Conservation (phyloP, 2,888 invertebrate genomes). For the Ischnus inquisitorius region DNA sequence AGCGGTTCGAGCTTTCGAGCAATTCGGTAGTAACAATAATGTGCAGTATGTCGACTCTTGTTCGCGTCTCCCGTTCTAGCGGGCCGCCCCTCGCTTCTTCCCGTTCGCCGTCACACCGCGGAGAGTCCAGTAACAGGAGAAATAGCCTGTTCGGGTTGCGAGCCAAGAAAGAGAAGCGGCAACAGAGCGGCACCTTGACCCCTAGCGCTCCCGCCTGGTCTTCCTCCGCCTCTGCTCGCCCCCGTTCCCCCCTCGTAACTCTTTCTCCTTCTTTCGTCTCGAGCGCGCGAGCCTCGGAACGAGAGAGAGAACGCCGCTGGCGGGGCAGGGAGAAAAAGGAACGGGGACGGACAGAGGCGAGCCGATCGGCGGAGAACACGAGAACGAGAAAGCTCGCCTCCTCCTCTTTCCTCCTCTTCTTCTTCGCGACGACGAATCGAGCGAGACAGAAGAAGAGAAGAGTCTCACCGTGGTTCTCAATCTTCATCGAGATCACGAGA, state of each 20-base stretch:
- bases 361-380: slow-evolving; percentile 44
- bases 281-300: slow-evolving; percentile 14
- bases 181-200: slow-evolving; percentile 79
- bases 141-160: slow-evolving; percentile 69
- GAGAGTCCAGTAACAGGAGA: slow-evolving; percentile 58
- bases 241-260: slow-evolving; percentile 25
- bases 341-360: slow-evolving; percentile 58
- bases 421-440: slow-evolving; percentile 26
- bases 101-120: slow-evolving; percentile 23
- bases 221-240: slow-evolving; percentile 57
- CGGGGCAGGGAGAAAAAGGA: slow-evolving; percentile 44
- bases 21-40: slow-evolving; percentile 48
- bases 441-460: slow-evolving; percentile 35
- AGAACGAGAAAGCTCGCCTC: slow-evolving; percentile 70
- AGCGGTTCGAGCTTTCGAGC: slow-evolving; percentile 13
- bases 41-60: slow-evolving; percentile 68
- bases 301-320: slow-evolving; percentile 61
- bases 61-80: slow-evolving; percentile 74
- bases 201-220: slow-evolving; percentile 67
- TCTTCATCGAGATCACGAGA: slow-evolving; percentile 43
- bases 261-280: slow-evolving; percentile 35
- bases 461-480: slow-evolving; percentile 66
- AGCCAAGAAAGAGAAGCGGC: slow-evolving; percentile 77
- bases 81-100: neutral
- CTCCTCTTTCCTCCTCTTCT: slow-evolving; percentile 58